These are phyloP conservation scores for Zaprionus capensis DNA, from an alignment of 1,140 invertebrate genomes.

Conservation along the genomic window DNA sequence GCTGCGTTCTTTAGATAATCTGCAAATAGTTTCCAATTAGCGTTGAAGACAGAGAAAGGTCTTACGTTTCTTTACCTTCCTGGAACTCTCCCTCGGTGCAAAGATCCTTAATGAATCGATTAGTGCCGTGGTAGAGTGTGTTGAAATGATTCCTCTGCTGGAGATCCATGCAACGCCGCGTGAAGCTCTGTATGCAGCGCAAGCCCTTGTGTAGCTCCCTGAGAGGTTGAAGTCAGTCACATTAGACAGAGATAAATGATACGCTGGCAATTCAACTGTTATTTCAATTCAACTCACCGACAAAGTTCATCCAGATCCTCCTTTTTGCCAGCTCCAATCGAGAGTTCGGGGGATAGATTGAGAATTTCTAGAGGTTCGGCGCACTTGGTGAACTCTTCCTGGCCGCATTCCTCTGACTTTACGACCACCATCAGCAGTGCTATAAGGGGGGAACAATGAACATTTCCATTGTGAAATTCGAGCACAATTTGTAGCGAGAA, in stretches of 20 bases:
- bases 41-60: not conserved
- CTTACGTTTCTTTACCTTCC: constrained; percentile 85
- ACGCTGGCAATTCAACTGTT: not conserved
- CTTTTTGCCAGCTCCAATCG: constrained; percentile 86
- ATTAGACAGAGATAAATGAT: not conserved
- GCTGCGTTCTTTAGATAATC: constrained; percentile 89
- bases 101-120: constrained; percentile 89
- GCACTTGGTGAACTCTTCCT: constrained; percentile 86
- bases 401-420: constrained; percentile 85
- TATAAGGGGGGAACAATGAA: constrained; percentile 38
- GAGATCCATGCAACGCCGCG: constrained; percentile 89
- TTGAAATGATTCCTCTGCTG: constrained; percentile 89
- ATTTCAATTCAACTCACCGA: constrained; percentile 86
- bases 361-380: constrained; percentile 86
- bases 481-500: constrained; percentile 39
- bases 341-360: constrained; percentile 85
- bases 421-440: constrained; percentile 60
- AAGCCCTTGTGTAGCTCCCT: constrained; percentile 90
- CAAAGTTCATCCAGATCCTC: constrained; percentile 87
- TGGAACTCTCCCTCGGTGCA: constrained; percentile 91
- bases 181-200: constrained; percentile 91
- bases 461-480: constrained; percentile 61
- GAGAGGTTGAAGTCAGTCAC: constrained; percentile 32
- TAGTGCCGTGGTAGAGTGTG: constrained; percentile 89
- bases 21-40: constrained; percentile 46